phyloP scores from a whole-genome alignment of 2,113 vertebrate species.

The Tetraodon nigroviridis region DNA sequence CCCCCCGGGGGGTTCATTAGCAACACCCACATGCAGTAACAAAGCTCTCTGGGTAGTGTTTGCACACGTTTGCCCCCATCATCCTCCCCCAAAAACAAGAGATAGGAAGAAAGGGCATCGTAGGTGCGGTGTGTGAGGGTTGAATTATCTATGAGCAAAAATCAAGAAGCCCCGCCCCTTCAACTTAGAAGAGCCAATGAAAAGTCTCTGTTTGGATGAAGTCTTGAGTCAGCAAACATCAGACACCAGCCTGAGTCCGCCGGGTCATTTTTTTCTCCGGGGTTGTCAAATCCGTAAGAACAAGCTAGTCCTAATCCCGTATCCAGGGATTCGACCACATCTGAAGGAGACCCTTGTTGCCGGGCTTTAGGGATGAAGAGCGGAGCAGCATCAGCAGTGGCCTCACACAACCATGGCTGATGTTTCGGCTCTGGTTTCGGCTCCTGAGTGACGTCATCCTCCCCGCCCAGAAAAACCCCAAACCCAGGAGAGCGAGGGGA shows the following conservation, averaged over 20 bases:
- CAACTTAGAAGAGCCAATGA: too few species aligned
- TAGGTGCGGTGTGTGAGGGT: too few species aligned
- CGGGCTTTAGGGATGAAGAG: neutral
- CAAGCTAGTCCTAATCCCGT: neutral
- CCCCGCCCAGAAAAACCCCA: neutral
- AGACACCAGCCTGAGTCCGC: neutral
- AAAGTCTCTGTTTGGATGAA: too few species aligned
- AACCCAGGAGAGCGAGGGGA: conserved; percentile 11
- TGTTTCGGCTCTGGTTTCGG: conserved; percentile 12
- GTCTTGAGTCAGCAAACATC: too few species aligned
- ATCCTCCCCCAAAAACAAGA: too few species aligned
- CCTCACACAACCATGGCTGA: neutral
- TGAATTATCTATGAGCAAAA: too few species aligned
- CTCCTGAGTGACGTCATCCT: conserved; percentile 7
- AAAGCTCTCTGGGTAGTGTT: conserved; percentile 43
- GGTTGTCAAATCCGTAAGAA: conserved; percentile 3
- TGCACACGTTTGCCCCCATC: conserved; percentile 24
- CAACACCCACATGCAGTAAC: conserved; percentile 29
- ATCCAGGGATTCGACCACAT: conserved; percentile 5
- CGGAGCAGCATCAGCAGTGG: conserved; percentile 7
- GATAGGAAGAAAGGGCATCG: too few species aligned
- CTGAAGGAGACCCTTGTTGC: neutral
- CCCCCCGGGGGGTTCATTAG: conserved; percentile 8
- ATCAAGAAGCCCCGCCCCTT: too few species aligned
- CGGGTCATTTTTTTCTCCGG: neutral